phyloP scores from a whole-genome alignment of 1,140 invertebrate species.

The Drosophila funebris region DNA sequence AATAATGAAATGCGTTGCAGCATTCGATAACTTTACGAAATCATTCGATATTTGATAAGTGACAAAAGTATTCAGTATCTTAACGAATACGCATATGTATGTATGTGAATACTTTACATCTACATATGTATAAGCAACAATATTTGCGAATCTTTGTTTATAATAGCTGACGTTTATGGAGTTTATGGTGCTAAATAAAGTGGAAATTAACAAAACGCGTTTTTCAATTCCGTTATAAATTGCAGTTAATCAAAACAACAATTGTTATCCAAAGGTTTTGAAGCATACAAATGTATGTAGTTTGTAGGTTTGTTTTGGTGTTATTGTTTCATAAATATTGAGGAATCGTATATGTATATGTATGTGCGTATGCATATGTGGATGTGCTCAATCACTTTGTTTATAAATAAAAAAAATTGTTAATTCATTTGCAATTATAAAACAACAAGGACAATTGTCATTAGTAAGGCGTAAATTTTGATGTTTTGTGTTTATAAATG shows the following conservation, averaged over 20 bases:
- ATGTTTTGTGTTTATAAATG: constrained; percentile 18
- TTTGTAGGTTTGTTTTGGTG: constrained; percentile 56
- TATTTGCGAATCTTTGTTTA: constrained; percentile 78
- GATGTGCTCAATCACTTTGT: constrained; percentile 57
- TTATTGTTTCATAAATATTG: constrained; percentile 66
- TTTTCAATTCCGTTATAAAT: constrained; percentile 31
- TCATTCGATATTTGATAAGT: constrained; percentile 34
- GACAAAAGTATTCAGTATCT: constrained; percentile 35
- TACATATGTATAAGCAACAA: constrained; percentile 71
- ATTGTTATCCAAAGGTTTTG: constrained; percentile 39
- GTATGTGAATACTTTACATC: constrained; percentile 26
- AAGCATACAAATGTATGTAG: constrained; percentile 54
- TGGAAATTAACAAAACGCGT: constrained; percentile 30
- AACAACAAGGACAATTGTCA: constrained; percentile 6
- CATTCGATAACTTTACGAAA: constrained; percentile 15
- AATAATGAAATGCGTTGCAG: not conserved
- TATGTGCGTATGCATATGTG: constrained; percentile 24
- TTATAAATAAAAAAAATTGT: constrained; percentile 49
- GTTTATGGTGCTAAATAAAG: constrained; percentile 66
- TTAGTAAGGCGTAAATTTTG: constrained; percentile 1
- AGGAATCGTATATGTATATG: constrained; percentile 39
- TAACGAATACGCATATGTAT: constrained; percentile 44
- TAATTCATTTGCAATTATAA: constrained; percentile 17
- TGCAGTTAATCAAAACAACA: constrained; percentile 22
- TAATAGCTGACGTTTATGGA: constrained; percentile 73